phyloP scores from a whole-genome alignment of 2,888 invertebrate genomes.

The Tenthredo amoena region DNA sequence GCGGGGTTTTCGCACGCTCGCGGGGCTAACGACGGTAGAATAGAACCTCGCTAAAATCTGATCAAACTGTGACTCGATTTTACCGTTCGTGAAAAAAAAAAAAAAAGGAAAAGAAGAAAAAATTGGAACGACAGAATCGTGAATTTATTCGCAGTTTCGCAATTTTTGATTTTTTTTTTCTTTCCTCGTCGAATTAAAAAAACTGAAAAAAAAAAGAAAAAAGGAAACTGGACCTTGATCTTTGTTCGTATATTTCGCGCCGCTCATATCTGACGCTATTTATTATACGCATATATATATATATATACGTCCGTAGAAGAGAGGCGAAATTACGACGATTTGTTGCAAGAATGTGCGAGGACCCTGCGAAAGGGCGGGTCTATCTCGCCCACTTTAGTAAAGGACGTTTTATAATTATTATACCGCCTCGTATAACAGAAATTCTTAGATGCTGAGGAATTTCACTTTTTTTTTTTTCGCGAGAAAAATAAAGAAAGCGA shows the following conservation, averaged over 20 bases:
- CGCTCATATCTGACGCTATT: not conserved
- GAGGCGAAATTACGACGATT: conserved; percentile 39
- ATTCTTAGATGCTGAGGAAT: not conserved
- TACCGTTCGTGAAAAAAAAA: not conserved
- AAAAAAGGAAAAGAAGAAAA: not conserved
- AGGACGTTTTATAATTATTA: conserved; percentile 40
- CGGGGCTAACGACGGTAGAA: conserved; percentile 50
- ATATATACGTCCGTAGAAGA: not conserved
- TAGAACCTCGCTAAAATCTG: conserved; percentile 7
- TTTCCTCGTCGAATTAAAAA: not conserved
- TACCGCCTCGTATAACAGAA: not conserved
- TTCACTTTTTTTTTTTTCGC: not conserved
- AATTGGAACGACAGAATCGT: not conserved
- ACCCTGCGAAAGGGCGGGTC: conserved; percentile 17
- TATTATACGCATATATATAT: not conserved
- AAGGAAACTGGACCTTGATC: too few relatives aligned
- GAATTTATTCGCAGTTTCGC: not conserved
- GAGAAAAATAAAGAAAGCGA: not conserved
- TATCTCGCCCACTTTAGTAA: conserved; percentile 26
- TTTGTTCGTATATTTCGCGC: not conserved
- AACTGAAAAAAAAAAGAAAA: too few relatives aligned
- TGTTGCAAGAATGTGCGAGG: conserved; percentile 29
- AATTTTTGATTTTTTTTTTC: not conserved
- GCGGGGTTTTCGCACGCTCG: conserved; percentile 68
- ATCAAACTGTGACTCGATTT: not conserved